Evolutionary conservation across 2,797 vertebrate genomes (phyloP).

Genomic region (Spinibarbus caldwelli): DNA sequence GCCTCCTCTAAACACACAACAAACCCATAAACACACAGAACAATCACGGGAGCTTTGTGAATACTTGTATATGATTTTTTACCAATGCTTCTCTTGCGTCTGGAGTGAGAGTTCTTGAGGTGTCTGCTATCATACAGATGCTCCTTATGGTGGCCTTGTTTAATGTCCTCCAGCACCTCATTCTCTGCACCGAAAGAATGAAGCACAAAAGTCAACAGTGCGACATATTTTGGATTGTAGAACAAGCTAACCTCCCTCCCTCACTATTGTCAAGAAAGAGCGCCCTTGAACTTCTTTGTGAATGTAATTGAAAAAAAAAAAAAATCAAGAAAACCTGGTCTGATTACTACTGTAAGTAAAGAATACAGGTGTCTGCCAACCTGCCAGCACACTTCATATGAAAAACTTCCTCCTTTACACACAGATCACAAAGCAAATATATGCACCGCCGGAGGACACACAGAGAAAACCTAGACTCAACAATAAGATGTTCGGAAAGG

Average conservation of each 20-base stretch:
- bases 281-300: conserved; percentile 1
- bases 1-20: conserved; percentile 83
- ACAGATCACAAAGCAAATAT: conserved; percentile 27
- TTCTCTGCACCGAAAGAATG: conserved; percentile 66
- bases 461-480: conserved; percentile 19
- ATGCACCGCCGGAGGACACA: conserved; percentile 23
- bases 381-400: background rate
- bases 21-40: background rate
- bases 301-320: background rate
- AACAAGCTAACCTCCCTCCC: conserved; percentile 14
- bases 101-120: conserved; percentile 82
- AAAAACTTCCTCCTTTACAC: conserved; percentile 2
- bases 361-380: conserved; percentile 4
- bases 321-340: conserved; percentile 35
- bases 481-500: conserved; percentile 13
- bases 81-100: conserved; percentile 91
- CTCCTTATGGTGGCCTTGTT: conserved; percentile 81
- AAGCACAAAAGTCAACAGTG: conserved; percentile 18
- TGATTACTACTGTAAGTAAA: conserved; percentile 20
- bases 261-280: conserved; percentile 2
- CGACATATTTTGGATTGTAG: conserved; percentile 7
- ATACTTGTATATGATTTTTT: conserved; percentile 55
- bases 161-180: conserved; percentile 85
- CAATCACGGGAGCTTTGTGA: background rate
- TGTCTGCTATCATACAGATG: conserved; percentile 77